Base-by-base conservation (phyloP, 2,113 vertebrate genomes). In the Scartelaos histophorus region DNA sequence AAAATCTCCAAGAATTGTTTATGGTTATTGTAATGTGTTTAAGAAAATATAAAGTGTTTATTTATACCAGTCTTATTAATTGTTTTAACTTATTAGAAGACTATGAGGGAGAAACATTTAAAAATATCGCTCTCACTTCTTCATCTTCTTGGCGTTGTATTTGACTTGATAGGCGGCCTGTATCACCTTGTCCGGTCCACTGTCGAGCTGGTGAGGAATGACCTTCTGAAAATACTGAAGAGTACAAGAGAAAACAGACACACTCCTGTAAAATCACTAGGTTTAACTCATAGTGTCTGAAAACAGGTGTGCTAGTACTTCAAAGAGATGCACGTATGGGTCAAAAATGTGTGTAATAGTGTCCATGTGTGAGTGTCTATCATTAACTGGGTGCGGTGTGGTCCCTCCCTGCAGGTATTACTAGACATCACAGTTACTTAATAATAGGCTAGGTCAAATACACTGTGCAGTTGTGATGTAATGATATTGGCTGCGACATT, bases 61-160 rank as follows among this genome's bases (percentile, higher is more conserved):
- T n/a, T n/a, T n/a, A n/a, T n/a, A n/a, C n/a, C n/a, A n/a, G n/a
- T n/a, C n/a, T n/a, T n/a, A n/a, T n/a, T n/a, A n/a, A n/a, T n/a
- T n/a, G n/a, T n/a, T n/a, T n/a, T n/a, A 38, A 38, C 0, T 38
- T 38, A 38, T 38, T 38, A 38, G 9, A 9, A 38, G 35, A 38
- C 35, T 38, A 38, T 38, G 35, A 9, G 35, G 35, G 34, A 35
- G 34, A 6, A 51, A 66, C 13, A 53, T 0, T 11, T 38, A 38
- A 0, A 35, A n/a, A 64, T 38, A 15, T 17, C 0, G 7, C 9
- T 66, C 95, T 91, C 92, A 98, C 98, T 98, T 99, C 91, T 98
- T 99, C 97, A 99, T 99, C 93, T 98, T 99, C 94, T 99, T 99
- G 90, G 93, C 94, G 62, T 99, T 99, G 93, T 99, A 99, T 91